Base-by-base conservation (phyloP, 2,797 vertebrate genomes). In the Glyptemys insculpta region DNA sequence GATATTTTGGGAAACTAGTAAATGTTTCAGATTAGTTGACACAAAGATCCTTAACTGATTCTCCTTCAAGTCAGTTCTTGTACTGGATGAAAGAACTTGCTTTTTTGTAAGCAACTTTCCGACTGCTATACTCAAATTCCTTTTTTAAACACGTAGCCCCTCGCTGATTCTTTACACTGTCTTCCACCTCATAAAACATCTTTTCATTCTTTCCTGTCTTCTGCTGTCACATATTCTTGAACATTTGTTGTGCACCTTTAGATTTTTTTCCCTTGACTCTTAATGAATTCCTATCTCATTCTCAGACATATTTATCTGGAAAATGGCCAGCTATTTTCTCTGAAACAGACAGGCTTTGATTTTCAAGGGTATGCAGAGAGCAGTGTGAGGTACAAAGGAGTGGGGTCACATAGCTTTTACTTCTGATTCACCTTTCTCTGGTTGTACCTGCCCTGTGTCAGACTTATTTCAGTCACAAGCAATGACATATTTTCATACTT, bases 341-440 rank as follows among this genome's bases (percentile, higher is more conserved):
- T 37, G 87, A 2, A 4, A 49, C 49, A 81, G 79, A 37, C 59
- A 92, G 25, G 21, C 62, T 86, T 86, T 23, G 10, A 14, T 15
- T 86, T 83, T 52, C n/a, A 52, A 72, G 85, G 87, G 18, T 7
- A 72, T 41, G 83, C 44, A 53, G 27, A 79, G 15, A 65, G 21
- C 47, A 91, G 34, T 87, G 37, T 25, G 19, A 68, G 25, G 62
- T 88, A 93, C 12, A 91, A 62, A 85, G 90, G 80, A 91, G 92
- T 89, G 12, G 19, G 34, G 57, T 91, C 92, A 86, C 27, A 84
- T 53, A 87, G 4, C 62, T 94, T 90, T 89, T n/a, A 87, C 37
- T 91, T 93, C 82, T 92, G 90, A 68, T 92, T 95, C 49, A 79
- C 52, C 59, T 96, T 91, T 44, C 72, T 94, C 79, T 89, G 85